phyloP scores from a whole-genome alignment of 2,113 vertebrate genomes.

The Urocynchramus pylzowi region DNA sequence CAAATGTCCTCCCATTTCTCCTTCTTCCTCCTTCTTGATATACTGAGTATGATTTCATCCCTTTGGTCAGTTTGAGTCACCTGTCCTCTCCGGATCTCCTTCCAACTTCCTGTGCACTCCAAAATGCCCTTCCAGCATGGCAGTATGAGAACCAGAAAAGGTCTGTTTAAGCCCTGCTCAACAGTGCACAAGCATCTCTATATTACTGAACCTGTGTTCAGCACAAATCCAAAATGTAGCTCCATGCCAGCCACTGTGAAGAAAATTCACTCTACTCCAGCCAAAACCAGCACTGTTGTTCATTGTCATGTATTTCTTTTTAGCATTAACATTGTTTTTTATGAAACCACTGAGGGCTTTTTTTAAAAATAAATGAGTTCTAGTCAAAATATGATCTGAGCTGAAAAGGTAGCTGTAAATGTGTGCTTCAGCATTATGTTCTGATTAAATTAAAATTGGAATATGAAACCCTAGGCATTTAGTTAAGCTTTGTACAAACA shows the following conservation, averaged over 20 bases:
- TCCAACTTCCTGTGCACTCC: not conserved
- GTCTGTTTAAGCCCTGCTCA: not conserved
- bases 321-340: not conserved
- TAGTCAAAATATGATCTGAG: not conserved
- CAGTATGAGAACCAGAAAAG: not conserved
- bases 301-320: not conserved
- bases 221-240: not conserved
- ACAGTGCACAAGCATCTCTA: not conserved
- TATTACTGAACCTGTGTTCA: not conserved
- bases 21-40: not conserved
- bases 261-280: not conserved
- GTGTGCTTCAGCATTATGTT: not conserved
- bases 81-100: not conserved
- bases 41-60: not conserved
- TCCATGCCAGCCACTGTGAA: not conserved
- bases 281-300: not conserved
- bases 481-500: not conserved
- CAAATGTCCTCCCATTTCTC: not conserved
- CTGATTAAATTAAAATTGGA: not conserved
- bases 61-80: not conserved
- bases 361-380: not conserved
- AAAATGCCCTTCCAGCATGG: not conserved
- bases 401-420: not conserved
- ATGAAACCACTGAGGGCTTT: accelerated
- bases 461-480: not conserved